These are phyloP conservation scores for Diachasmimorpha longicaudata DNA, from an alignment of 1,140 invertebrate species.

Conservation along the genomic window DNA sequence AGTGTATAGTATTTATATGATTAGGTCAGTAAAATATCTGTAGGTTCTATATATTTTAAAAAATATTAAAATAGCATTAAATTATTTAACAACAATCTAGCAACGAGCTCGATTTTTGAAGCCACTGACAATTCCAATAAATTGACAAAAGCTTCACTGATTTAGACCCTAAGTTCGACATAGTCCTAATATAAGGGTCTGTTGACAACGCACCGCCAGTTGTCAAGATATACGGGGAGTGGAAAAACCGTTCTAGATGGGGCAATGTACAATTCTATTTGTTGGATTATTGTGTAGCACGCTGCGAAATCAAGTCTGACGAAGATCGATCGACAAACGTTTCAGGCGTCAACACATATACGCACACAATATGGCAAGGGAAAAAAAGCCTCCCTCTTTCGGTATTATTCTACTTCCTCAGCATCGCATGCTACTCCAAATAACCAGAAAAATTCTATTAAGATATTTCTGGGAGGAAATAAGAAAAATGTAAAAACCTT, in stretches of 20 bases:
- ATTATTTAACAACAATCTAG: too few species aligned
- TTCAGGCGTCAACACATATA: slow-evolving; percentile 58
- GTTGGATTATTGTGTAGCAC: slow-evolving; percentile 59
- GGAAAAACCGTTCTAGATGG: slow-evolving; percentile 25
- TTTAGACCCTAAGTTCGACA: slow-evolving; percentile 31
- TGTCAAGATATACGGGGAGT: slow-evolving; percentile 42
- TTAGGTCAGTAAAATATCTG: too few species aligned
- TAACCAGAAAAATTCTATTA: not conserved
- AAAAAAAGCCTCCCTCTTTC: not conserved
- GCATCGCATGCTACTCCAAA: not conserved
- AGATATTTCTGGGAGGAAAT: not conserved
- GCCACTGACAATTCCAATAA: not conserved
- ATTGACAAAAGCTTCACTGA: slow-evolving; percentile 5
- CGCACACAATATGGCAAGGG: not conserved
- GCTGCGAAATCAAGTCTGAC: slow-evolving; percentile 64
- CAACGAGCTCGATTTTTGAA: not conserved
- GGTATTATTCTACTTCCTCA: not conserved
- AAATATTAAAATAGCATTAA: not conserved
- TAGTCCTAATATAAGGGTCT: slow-evolving; percentile 20
- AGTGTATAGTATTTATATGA: too few species aligned
- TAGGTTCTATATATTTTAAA: not conserved
- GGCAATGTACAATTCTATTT: slow-evolving; percentile 62
- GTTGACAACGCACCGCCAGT: slow-evolving; percentile 59
- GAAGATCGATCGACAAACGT: slow-evolving; percentile 62
- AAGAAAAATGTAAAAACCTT: not conserved